Conservation (phyloP, 2,113 vertebrate species). For the Mormoops blainvillei region DNA sequence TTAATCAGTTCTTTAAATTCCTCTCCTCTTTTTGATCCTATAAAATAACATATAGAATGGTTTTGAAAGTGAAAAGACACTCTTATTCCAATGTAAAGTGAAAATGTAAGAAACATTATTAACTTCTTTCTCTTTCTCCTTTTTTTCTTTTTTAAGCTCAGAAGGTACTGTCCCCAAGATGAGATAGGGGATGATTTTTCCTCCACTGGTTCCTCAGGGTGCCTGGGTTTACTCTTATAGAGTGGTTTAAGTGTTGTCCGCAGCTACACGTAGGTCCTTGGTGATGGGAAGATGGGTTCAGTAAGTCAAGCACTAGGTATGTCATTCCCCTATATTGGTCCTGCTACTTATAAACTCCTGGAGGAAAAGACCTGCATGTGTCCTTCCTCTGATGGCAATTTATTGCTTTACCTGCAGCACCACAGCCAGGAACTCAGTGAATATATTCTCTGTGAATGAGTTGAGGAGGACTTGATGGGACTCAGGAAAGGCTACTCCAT, state of each 20-base stretch:
- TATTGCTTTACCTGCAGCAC: neutral
- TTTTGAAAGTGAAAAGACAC: neutral
- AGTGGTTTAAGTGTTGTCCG: neutral
- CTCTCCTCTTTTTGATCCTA: neutral
- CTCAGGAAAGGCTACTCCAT: neutral
- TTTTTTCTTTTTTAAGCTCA: neutral
- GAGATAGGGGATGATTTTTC: neutral
- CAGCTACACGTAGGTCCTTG: neutral
- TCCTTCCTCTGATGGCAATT: neutral
- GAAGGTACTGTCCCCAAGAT: neutral
- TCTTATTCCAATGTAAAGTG: neutral
- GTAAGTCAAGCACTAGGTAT: neutral
- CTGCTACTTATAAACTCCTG: neutral
- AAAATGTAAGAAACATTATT: neutral
- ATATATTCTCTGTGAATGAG: neutral
- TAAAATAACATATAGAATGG: neutral
- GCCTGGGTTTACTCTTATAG: neutral
- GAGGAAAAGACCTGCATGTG: neutral
- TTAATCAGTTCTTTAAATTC: neutral
- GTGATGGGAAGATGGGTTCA: neutral
- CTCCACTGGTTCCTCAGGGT: neutral
- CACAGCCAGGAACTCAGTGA: neutral
- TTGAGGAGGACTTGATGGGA: neutral
- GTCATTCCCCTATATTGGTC: neutral
- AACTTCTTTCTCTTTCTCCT: neutral